phyloP scores from a whole-genome alignment of 2,113 vertebrate genomes.

The Morone saxatilis region DNA sequence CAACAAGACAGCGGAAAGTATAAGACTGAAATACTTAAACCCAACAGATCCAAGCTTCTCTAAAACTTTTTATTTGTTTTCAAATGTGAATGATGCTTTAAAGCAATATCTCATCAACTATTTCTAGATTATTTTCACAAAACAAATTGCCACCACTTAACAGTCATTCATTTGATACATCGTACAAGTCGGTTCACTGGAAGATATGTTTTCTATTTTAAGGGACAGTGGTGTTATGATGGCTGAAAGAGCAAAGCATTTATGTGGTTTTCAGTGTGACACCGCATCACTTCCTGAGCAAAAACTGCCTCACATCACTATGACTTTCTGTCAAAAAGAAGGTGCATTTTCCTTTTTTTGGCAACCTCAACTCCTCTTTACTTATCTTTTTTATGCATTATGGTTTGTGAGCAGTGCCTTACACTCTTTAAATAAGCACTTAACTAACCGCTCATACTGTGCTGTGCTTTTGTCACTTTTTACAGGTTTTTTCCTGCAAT shows the following conservation, averaged over 20 bases:
- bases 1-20: slow-evolving; percentile 77
- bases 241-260: background rate
- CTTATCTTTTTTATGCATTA: background rate
- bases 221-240: background rate
- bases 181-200: background rate
- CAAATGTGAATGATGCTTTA: background rate
- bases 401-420: slow-evolving; percentile 67
- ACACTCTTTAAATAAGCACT: slow-evolving; percentile 14
- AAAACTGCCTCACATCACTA: background rate
- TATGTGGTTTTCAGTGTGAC: background rate
- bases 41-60: background rate
- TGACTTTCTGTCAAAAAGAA: background rate
- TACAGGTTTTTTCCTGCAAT: background rate
- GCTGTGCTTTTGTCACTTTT: slow-evolving; percentile 6
- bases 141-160: background rate
- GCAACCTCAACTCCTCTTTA: background rate
- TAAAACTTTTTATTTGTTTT: background rate
- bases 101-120: slow-evolving; percentile 33
- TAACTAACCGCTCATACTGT: slow-evolving; percentile 1
- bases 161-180: background rate
- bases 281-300: slow-evolving; percentile 24
- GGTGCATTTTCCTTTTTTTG: background rate
- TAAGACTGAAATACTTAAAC: slow-evolving; percentile 11
- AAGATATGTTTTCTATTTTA: background rate
- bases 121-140: slow-evolving; percentile 12